Evolutionary conservation across 2,113 vertebrate species (phyloP).

Genomic region (Thinocorus orbignyianus): DNA sequence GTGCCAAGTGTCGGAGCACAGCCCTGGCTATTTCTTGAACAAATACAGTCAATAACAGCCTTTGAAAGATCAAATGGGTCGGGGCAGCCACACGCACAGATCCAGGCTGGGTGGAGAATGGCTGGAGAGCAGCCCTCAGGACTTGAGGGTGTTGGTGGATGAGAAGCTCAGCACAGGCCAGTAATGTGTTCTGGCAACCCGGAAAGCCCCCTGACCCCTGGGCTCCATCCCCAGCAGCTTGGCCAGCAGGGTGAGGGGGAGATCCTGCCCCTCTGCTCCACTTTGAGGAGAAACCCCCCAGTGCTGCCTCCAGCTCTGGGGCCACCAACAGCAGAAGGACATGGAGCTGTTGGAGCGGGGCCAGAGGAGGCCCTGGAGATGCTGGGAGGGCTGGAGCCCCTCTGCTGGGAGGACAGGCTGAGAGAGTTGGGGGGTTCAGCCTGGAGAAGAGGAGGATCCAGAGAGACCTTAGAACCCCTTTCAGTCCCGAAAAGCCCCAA

Average conservation of each 20-base stretch:
- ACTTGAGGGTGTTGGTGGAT: background rate
- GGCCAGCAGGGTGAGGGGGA: background rate
- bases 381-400: too few relatives aligned
- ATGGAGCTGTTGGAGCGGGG: too few relatives aligned
- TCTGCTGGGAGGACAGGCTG: too few relatives aligned
- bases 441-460: too few relatives aligned
- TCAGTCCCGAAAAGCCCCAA: too few relatives aligned
- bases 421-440: too few relatives aligned
- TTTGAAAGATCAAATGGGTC: background rate
- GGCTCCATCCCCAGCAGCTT: background rate
- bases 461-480: too few relatives aligned
- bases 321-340: too few relatives aligned
- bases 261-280: background rate
- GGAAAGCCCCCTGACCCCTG: background rate
- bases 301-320: too few relatives aligned
- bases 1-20: fast-evolving
- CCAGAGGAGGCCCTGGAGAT: too few relatives aligned
- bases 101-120: background rate
- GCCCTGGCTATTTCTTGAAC: background rate
- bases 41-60: background rate
- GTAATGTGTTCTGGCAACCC: background rate
- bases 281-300: too few relatives aligned
- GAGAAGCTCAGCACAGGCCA: background rate
- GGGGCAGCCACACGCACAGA: background rate
- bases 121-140: background rate